Evolutionary conservation across 2,888 invertebrate species (phyloP), one percentile per base, ranked within the genome.

Genomic region (Siphlonurus alternatus): DNA sequence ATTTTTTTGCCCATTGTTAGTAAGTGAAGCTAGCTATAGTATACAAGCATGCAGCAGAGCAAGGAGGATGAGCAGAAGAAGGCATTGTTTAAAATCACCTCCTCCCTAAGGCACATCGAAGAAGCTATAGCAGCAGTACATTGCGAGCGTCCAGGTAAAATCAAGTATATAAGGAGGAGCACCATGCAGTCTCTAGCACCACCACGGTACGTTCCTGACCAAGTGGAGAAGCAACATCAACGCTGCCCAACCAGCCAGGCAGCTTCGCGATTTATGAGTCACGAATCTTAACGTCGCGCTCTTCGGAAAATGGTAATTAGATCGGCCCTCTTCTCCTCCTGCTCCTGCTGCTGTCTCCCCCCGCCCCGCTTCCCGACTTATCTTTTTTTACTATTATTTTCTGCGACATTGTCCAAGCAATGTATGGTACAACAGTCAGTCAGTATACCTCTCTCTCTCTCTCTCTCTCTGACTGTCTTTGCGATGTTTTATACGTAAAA

Each of bases 281-380:
- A 56, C 56, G 56, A 56, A 56, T 38, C 15, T 38, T 38, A 5
- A 10, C 38, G 38, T 38, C 38, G 38, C 56, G n/a, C 56, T 56
- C 56, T 56, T 22, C n/a, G 56, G 56, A 56, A 56, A 56, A 56
- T 56, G 56, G 56, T 56, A 56, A 56, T 56, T 56, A 56, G 56
- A 22, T 56, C 56, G 56, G 56, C 7, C 19, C 20, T n/a, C 56
- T 20, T 56, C 7, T 20, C n/a, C 7, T 7, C 5, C 56, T 56
- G 5, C 56, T 56, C 19, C 56, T 20, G n/a, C 5, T n/a, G 56
- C 56, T n/a, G 7, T 10, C 10, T n/a, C n/a, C n/a, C 10, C 10
- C 53, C 53, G 10, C n/a, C 53, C n/a, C 53, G 53, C 53, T n/a
- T 10, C 19, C 7, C 56, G 15, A 5, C n/a, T 20, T 22, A 20